A percentile compares a stretch with the other conserved stretches of the same genome.
Evolutionary conservation across 2,797 vertebrate genomes (phyloP).

Genomic region (Morelia viridis): DNA sequence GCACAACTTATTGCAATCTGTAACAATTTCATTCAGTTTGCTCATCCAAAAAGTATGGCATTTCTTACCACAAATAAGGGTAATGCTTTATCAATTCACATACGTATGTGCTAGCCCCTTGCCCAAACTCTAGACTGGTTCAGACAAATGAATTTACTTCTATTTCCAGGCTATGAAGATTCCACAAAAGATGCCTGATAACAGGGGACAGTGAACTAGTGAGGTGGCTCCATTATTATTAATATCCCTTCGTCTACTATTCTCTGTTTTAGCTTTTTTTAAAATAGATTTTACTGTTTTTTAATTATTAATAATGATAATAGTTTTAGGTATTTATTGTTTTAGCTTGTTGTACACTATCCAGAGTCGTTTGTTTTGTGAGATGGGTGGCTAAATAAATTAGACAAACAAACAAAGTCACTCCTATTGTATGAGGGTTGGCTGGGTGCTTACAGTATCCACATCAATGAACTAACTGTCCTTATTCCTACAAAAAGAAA

Average conservation of each 20-base stretch:
- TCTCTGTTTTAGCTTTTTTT: too few relatives aligned
- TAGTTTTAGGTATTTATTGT: too few relatives aligned
- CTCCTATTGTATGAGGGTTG: slow-evolving; percentile 30
- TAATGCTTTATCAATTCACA: slow-evolving; percentile 55
- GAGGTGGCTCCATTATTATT: too few relatives aligned
- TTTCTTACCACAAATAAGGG: slow-evolving; percentile 53
- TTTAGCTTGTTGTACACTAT: too few relatives aligned
- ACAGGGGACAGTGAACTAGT: not conserved
- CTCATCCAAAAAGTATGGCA: slow-evolving; percentile 24
- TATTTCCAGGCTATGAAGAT: slow-evolving; percentile 37
- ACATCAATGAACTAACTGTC: slow-evolving; percentile 3
- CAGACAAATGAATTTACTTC: slow-evolving; percentile 38
- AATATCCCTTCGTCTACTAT: too few relatives aligned
- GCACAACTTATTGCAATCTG: slow-evolving; percentile 42
- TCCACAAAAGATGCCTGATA: slow-evolving; percentile 52
- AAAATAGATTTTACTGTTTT: too few relatives aligned
- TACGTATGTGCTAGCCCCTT: slow-evolving; percentile 17
- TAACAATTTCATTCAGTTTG: slow-evolving; percentile 35
- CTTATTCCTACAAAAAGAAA: slow-evolving; percentile 16
- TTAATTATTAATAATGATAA: too few relatives aligned
- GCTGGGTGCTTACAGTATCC: slow-evolving; percentile 32
- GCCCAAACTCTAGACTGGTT: slow-evolving; percentile 34
- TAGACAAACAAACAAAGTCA: slow-evolving; percentile 7
- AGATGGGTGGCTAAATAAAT: too few relatives aligned
- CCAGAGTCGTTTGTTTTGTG: too few relatives aligned